These are phyloP conservation scores for Hipposideros armiger DNA, from an alignment of 2,113 vertebrate genomes.

Conservation along the genomic window DNA sequence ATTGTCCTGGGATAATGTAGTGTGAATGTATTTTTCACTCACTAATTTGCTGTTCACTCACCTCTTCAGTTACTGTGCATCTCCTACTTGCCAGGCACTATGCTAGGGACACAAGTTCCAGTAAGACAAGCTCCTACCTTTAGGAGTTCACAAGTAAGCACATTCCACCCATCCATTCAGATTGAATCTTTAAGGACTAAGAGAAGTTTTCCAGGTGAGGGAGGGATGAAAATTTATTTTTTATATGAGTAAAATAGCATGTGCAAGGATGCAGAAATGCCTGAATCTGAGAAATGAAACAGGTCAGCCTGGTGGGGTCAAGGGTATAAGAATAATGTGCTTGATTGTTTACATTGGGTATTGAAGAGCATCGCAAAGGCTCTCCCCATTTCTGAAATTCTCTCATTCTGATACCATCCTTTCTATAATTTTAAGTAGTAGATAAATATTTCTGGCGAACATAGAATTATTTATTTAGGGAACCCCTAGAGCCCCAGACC, in stretches of 20 bases:
- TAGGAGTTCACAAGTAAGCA: background rate
- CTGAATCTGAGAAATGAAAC: slow-evolving; percentile 3
- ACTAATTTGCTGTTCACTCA: background rate
- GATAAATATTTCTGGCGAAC: background rate
- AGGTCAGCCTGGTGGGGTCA: background rate
- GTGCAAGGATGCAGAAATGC: background rate
- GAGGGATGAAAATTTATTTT: background rate
- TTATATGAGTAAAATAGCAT: background rate
- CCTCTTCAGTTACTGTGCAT: background rate
- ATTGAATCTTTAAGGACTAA: background rate
- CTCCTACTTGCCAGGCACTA: background rate
- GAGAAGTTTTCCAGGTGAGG: background rate
- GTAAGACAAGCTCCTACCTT: background rate
- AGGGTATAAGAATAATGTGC: background rate
- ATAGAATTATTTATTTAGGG: background rate
- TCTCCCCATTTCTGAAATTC: background rate
- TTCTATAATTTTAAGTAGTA: background rate
- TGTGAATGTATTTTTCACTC: background rate
- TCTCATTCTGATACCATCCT: background rate
- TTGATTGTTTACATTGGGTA: background rate
- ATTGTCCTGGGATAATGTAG: background rate
- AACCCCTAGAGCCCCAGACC: background rate
- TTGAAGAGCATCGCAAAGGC: background rate
- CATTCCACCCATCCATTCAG: background rate
- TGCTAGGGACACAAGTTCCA: background rate